Evolutionary conservation across 37 sponge, comb jelly and placozoan species (phyloP).

Genomic region (Cladorhizidae sp.): DNA sequence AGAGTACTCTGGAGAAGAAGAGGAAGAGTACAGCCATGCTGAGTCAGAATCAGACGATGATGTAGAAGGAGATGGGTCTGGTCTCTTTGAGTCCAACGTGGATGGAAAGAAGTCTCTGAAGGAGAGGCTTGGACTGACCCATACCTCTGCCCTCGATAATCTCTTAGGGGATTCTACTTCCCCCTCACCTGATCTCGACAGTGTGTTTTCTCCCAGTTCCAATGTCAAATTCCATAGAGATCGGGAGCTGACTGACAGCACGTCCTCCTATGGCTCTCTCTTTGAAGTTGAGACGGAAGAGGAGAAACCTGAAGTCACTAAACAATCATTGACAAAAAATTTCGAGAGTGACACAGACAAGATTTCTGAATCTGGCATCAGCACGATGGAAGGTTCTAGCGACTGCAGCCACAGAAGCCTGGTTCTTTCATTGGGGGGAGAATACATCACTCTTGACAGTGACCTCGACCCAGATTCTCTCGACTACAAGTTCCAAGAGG

Average conservation of each 20-base stretch:
- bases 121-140: conserved; percentile 37
- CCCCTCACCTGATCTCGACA: conserved; percentile 39
- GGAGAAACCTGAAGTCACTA: background rate
- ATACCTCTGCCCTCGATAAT: conserved; percentile 21
- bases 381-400: conserved; percentile 87
- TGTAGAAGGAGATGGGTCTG: background rate
- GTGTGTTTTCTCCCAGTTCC: conserved; percentile 28
- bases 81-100: conserved; percentile 8
- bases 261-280: conserved; percentile 50
- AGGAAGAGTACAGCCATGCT: conserved; percentile 61
- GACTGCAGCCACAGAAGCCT: conserved; percentile 46
- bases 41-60: conserved; percentile 79
- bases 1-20: conserved; percentile 61
- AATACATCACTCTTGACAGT: conserved; percentile 42
- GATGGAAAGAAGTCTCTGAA: conserved; percentile 12
- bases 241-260: conserved; percentile 30
- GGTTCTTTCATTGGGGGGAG: conserved; percentile 42
- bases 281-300: background rate
- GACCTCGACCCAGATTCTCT: conserved; percentile 59
- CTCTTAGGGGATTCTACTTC: background rate
- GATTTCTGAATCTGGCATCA: conserved; percentile 71
- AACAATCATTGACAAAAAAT: too few relatives aligned
- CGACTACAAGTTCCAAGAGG: conserved; percentile 87
- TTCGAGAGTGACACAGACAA: conserved; percentile 27
- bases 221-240: background rate